Evolutionary conservation across 2,113 vertebrate species (phyloP), one percentile per base, ranked within the genome.

Genomic region (Jacana jacana): DNA sequence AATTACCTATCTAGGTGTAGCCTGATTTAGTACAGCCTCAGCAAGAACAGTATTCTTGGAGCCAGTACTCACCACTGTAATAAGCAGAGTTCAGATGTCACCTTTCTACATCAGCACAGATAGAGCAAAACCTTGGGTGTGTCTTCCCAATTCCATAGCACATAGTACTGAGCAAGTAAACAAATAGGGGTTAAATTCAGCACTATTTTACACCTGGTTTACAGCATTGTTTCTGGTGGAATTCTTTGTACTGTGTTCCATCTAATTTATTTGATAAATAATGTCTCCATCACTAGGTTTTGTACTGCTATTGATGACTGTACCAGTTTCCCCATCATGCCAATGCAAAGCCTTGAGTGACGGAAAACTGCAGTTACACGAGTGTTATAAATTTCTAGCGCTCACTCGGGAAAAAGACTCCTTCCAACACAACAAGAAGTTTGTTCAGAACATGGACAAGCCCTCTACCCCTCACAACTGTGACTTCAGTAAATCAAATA

Each of bases 401-500:
- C 28, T 81, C 37, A 30, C 33, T n/a, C 28, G 9, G 37, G 40
- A 31, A 27, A n/a, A 91, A 88, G 87, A 73, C 9, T 40, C 54
- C 44, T 82, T 87, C 44, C 71, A 88, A 17, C 31, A 22, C 51
- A 92, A 75, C 17, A 69, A 57, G 69, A 87, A 93, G 84, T 87
- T 87, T 82, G 40, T 40, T 89, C 64, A 57, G 55, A 93, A 91
- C 31, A 70, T 23, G 28, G 65, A 44, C 52, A 20, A 68, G 69
- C 25, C 89, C 73, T 93, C 78, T 57, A 63, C 63, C 33, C 40
- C 46, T 80, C 85, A 88, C 48, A 70, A 39, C 57, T 55, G 39
- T 66, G 60, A 80, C 60, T 88, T 58, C 65, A 86, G 69, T 95
- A 92, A 92, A 94, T 94, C 83, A 93, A 96, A 91, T 86, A 78